Evolutionary conservation across 2,888 invertebrate species (phyloP), one percentile per base, ranked within the genome.

Genomic region (Axea sp.): DNA sequence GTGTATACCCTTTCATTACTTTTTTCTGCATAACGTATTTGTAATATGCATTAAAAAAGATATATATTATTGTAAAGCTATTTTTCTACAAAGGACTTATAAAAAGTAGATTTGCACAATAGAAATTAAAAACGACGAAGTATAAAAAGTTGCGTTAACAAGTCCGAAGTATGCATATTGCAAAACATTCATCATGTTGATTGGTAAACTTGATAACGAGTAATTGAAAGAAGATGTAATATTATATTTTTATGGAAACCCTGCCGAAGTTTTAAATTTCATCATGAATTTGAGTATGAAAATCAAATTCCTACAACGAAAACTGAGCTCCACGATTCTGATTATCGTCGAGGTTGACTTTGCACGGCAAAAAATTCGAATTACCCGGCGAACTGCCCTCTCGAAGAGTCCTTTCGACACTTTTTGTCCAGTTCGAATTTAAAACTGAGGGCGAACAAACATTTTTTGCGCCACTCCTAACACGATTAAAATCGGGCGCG

Each of bases 331-430:
- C 39, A 14, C 37, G 60, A 26, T 37, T 47, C 19, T 60, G 60
- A 62, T 62, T 62, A 62, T 49, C 43, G 49, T 17, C 39, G 62
- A 49, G 49, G 49, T 62, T 49, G 49, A 62, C 49, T 62, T 60
- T 49, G 28, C 41, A 8, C 12, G 14, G 11, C 17, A 64, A 65
- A 65, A 64, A 65, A 43, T 43, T 35, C 30, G 64, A 53, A 65
- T 65, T 51, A 53, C 26, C 37, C 31, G 5, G 31, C 35, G 39
- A 53, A 65, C 43, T 53, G 64, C 35, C 53, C 64, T 65, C 45
- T 53, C 53, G 45, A 30, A 47, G 60, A 60, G 47, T 35, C 64
- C 53, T 65, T 43, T 65, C 45, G 64, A 53, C 64, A 53, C 64
- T 49, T 55, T 65, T 65, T 67, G 49, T 28, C 17, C 17, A 11